These are phyloP conservation scores for Olivierus martensii DNA, from an alignment of 1,140 invertebrate genomes.

Conservation along the genomic window DNA sequence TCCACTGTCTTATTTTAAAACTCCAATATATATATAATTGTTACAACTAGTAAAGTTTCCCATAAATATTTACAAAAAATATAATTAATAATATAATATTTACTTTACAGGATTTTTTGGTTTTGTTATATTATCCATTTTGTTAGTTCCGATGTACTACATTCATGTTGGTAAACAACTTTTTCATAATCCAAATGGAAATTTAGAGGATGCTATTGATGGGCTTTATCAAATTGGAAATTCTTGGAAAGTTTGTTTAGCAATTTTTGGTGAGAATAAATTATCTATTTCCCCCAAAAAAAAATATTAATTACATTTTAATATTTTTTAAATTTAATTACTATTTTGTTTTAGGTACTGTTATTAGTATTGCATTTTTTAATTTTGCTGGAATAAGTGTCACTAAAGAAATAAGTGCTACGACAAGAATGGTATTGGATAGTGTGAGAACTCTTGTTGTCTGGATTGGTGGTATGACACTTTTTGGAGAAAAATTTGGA, in stretches of 20 bases:
- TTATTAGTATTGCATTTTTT: constrained; percentile 87
- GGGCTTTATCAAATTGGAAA: constrained; percentile 65
- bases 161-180: constrained; percentile 57
- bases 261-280: constrained; percentile 50
- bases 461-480: constrained; percentile 60
- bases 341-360: constrained; percentile 53
- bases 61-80: no score
- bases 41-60: no score
- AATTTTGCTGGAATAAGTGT: constrained; percentile 92
- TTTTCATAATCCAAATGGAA: constrained; percentile 54
- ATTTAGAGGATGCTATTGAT: constrained; percentile 73
- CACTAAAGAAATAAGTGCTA: constrained; percentile 86
- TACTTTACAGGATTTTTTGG: constrained; percentile 58
- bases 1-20: no score
- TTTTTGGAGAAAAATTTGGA: constrained; percentile 30
- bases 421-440: constrained; percentile 84
- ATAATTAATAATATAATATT: no score
- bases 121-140: constrained; percentile 51
- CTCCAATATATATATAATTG: no score
- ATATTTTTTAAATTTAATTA: not conserved
- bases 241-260: constrained; percentile 44
- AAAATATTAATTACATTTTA: no score
- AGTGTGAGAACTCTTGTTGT: constrained; percentile 77
- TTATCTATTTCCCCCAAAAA: no score
- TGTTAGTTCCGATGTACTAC: constrained; percentile 73